Evolutionary conservation across 1,140 invertebrate genomes (phyloP).

Genomic region (Papilio polytes): DNA sequence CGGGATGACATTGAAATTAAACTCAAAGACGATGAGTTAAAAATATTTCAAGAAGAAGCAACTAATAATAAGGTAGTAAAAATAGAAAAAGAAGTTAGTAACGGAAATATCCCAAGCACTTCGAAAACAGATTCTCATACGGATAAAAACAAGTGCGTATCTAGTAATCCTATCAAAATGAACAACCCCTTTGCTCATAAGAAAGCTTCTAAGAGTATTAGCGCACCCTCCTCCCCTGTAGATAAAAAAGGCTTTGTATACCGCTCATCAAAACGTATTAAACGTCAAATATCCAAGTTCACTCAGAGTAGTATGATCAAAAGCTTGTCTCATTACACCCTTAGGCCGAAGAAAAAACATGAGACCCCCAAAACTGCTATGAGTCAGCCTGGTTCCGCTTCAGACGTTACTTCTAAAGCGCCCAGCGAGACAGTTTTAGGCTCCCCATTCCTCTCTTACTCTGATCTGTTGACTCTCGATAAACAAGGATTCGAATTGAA

Average conservation of each 20-base stretch:
- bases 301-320: conserved; percentile 79
- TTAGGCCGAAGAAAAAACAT: conserved; percentile 73
- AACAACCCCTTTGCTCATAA: conserved; percentile 75
- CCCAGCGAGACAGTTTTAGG: conserved; percentile 77
- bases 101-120: neutral
- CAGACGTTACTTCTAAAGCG: conserved; percentile 67
- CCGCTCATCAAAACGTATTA: conserved; percentile 74
- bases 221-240: conserved; percentile 73
- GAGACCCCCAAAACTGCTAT: conserved; percentile 57
- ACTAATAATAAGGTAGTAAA: conserved; percentile 38
- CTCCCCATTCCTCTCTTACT: conserved; percentile 75
- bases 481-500: conserved; percentile 58
- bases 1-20: neutral
- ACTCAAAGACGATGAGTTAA: neutral
- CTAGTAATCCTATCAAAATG: conserved; percentile 67
- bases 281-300: conserved; percentile 71
- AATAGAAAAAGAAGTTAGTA: conserved; percentile 39
- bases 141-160: conserved; percentile 62
- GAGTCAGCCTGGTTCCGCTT: conserved; percentile 69
- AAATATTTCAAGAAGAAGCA: conserved; percentile 23
- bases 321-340: conserved; percentile 77
- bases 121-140: conserved; percentile 17
- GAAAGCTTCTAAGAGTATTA: conserved; percentile 71
- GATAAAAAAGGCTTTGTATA: conserved; percentile 75
- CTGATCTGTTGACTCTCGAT: conserved; percentile 72